Evolutionary conservation across 2,113 vertebrate species (phyloP).

Genomic region (Prietella phreatophila): DNA sequence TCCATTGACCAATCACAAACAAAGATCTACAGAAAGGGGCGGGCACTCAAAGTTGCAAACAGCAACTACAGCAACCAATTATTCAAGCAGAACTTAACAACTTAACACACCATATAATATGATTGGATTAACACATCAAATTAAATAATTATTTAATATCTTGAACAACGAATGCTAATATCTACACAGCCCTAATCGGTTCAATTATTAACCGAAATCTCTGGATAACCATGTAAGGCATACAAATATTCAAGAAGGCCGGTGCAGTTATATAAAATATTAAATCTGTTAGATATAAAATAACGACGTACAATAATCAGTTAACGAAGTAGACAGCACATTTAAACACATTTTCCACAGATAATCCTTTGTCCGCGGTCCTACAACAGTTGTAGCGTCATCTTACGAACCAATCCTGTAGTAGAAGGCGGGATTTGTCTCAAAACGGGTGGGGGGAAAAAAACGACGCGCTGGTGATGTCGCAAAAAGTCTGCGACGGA

Average conservation of each 20-base stretch:
- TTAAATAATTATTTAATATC: not conserved
- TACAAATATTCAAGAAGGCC: not conserved
- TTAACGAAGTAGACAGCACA: not conserved
- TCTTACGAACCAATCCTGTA: not conserved
- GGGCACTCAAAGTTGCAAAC: not conserved
- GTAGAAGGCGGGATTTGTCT: not conserved
- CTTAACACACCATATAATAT: not conserved
- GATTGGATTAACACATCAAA: not conserved
- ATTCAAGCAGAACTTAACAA: not conserved
- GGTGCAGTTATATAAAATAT: not conserved
- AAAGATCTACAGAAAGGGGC: not conserved
- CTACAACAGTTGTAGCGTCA: not conserved
- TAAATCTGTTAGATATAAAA: not conserved
- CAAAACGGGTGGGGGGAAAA: not conserved
- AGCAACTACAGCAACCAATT: not conserved
- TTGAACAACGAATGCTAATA: not conserved
- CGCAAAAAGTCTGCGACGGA: slow-evolving; percentile 45
- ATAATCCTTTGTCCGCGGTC: not conserved
- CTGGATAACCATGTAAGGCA: not conserved
- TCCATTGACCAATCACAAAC: not conserved
- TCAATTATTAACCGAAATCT: not conserved
- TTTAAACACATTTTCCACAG: not conserved
- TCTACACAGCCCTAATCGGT: not conserved
- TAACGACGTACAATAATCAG: not conserved
- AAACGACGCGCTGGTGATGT: not conserved